Evolutionary conservation across 2,888 invertebrate species (phyloP).

Genomic region (Ornithoptera alexandrae): DNA sequence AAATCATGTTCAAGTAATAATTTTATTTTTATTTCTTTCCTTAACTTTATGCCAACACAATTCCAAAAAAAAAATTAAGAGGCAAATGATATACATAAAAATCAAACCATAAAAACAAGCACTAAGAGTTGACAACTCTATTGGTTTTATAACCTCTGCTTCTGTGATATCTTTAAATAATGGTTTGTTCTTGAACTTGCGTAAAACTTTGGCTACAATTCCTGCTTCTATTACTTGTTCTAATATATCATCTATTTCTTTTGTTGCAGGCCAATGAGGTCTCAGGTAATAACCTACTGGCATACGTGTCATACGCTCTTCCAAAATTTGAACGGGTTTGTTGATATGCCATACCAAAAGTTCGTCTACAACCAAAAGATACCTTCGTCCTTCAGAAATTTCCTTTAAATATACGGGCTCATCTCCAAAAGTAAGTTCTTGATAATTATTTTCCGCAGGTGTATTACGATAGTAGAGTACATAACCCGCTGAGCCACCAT

Average conservation of each 20-base stretch:
- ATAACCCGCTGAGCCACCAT: conserved; percentile 45
- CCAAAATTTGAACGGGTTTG: conserved; percentile 44
- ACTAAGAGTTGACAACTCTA: conserved; percentile 43
- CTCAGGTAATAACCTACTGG: conserved; percentile 49
- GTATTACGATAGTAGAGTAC: conserved; percentile 43
- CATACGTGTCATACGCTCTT: conserved; percentile 39
- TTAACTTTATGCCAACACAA: conserved; percentile 37
- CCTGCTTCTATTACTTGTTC: conserved; percentile 46
- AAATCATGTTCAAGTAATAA: not conserved
- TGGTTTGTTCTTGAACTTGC: conserved; percentile 30
- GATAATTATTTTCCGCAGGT: conserved; percentile 38
- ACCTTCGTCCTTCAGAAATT: conserved; percentile 47
- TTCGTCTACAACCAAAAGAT: conserved; percentile 44
- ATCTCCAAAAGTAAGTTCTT: conserved; percentile 36
- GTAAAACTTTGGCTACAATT: conserved; percentile 38
- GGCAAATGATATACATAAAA: conserved; percentile 42
- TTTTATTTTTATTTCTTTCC: not conserved
- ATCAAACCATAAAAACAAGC: conserved; percentile 51
- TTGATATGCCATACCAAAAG: conserved; percentile 35
- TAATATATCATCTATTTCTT: conserved; percentile 40
- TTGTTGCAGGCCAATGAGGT: conserved; percentile 53
- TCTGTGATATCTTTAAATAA: conserved; percentile 12
- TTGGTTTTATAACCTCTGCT: conserved; percentile 31
- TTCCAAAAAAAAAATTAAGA: conserved; percentile 44
- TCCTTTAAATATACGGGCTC: conserved; percentile 36